Evolutionary conservation across 1,140 invertebrate species (phyloP).

Genomic region (Drosophila kikkawai): DNA sequence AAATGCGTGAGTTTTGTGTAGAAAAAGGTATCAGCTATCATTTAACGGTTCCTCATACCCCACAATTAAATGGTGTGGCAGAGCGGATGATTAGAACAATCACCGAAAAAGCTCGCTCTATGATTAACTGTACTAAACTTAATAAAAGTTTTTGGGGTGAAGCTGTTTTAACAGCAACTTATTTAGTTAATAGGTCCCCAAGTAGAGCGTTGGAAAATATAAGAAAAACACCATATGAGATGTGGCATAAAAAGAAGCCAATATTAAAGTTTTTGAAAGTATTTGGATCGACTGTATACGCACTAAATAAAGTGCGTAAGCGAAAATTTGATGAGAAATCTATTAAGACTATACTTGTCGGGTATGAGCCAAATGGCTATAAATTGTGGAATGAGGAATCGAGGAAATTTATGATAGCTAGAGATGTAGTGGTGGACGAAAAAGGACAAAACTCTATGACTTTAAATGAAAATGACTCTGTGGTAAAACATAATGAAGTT

Average conservation of each 20-base stretch:
- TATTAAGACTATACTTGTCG: slow-evolving; percentile 10
- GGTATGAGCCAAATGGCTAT: too few relatives aligned
- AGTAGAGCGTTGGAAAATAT: neutral
- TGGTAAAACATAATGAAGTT: too few relatives aligned
- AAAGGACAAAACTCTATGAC: too few relatives aligned
- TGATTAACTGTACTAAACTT: slow-evolving; percentile 3
- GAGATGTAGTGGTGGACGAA: too few relatives aligned
- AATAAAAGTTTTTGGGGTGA: slow-evolving; percentile 12
- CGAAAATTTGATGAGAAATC: slow-evolving; percentile 60
- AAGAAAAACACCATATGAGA: neutral
- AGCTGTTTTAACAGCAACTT: slow-evolving; percentile 9
- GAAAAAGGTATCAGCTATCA: too few relatives aligned
- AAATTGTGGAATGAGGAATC: too few relatives aligned
- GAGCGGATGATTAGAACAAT: too few relatives aligned
- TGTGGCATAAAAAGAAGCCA: slow-evolving; percentile 14
- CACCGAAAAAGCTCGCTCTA: slow-evolving; percentile 83
- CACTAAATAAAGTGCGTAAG: slow-evolving; percentile 84
- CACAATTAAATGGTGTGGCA: too few relatives aligned
- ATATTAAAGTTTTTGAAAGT: slow-evolving; percentile 1
- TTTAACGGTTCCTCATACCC: too few relatives aligned
- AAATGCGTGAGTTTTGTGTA: too few relatives aligned
- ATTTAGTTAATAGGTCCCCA: slow-evolving; percentile 5
- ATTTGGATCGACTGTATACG: slow-evolving; percentile 14
- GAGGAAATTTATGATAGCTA: too few relatives aligned
- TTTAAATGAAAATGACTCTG: too few relatives aligned